Base-by-base conservation (phyloP, 2,797 vertebrate species). In the Choloepus didactylus region DNA sequence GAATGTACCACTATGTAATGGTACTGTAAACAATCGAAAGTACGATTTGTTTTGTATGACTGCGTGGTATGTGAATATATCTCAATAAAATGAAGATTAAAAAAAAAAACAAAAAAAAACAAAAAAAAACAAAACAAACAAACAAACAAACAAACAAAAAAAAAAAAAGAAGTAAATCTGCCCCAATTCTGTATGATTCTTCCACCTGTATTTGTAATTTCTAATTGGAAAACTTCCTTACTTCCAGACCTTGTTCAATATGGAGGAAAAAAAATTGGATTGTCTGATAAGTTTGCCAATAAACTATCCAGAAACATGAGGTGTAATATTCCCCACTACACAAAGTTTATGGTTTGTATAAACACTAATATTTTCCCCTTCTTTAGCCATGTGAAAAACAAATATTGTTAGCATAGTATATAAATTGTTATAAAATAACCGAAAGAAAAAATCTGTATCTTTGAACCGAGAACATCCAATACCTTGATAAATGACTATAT, bases 111-210 rank as follows among this genome's bases (percentile, higher is more conserved):
- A n/a, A n/a, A n/a, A n/a, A n/a, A n/a, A n/a, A n/a, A n/a, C n/a
- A n/a, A n/a, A n/a, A n/a, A n/a, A n/a, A n/a, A n/a, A n/a, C n/a
- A n/a, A n/a, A n/a, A n/a, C n/a, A n/a, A n/a, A n/a, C n/a, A n/a
- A n/a, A n/a, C n/a, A n/a, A n/a, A n/a, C n/a, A n/a, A n/a, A n/a
- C n/a, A n/a, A n/a, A n/a, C n/a, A n/a, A 2, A 35, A 35, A 35
- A 35, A 35, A 35, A 35, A 98, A 98, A 98, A 95, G 85, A 98
- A 98, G 97, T 98, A 98, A 98, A 97, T 95, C 97, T 98, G 94
- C 97, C 98, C 98, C 96, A 29, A 76, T 98, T 98, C 97, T 98
- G 97, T 98, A 96, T 97, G 97, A 97, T 97, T 96, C 97, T 94
- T 97, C 92, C 97, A 96, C 93, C 84, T 98, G 98, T 97, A 97